Evolutionary conservation across 2,888 invertebrate species (phyloP), one percentile per base, ranked within the genome.

Genomic region (Epirrita christyi): DNA sequence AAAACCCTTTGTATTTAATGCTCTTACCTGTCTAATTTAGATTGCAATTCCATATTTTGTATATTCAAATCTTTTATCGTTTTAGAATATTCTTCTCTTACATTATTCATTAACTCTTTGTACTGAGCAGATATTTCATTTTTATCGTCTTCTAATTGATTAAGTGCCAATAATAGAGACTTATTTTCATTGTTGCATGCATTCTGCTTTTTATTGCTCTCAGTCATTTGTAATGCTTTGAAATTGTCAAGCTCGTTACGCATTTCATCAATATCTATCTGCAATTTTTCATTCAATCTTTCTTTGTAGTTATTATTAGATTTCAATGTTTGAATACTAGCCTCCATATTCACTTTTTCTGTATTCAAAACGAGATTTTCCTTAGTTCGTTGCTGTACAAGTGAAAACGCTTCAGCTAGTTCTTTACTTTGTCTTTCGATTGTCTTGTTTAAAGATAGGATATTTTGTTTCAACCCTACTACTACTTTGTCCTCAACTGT

Each of bases 31-130:
- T 91, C 86, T 60, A 87, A 66, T 65, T 85, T 79, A 14, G 77
- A 67, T 67, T 88, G 84, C 27, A 89, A 60, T 49, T 84, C 83
- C 64, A 73, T 65, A 51, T 88, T 67, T 71, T 85, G 87, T 1
- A 66, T 47, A 61, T 88, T 83, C 40, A 86, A 65, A 44, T 82
- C 80, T 70, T 85, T 84, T 1, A 83, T 73, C 37, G 80, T 78
- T 67, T 83, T 83, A 13, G 73, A 63, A 64, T 85, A 90, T 65
- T 93, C 90, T 61, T 85, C 83, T 71, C 92, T 87, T 78, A 94
- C 94, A 56, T 85, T 91, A 27, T 78, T 81, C 41, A 93, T 67
- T 34, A 93, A 67, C 61, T 86, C 83, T 67, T 93, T 93, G 66
- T 92, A 93, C 76, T 93, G 92, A 48, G 81, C 79, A n/a, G 84